A percentile compares a stretch with the other conserved stretches of the same genome.
Conservation (phyloP, 2,113 vertebrate species). For the Platysteira castanea region DNA sequence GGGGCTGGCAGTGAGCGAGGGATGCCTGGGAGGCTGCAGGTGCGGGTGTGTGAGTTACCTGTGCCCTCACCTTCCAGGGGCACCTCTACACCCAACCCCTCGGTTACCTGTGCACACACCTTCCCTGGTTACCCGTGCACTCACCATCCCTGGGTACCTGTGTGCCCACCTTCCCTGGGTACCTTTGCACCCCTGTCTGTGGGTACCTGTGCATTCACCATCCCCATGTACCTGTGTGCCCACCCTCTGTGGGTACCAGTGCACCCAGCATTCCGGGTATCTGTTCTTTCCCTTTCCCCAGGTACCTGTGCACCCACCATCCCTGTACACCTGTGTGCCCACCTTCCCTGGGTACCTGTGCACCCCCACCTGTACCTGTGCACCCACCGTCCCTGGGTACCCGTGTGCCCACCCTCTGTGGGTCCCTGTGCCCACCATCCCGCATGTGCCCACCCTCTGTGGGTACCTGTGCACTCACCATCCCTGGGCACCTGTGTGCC, state of each 20-base stretch:
- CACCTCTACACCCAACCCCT: neutral
- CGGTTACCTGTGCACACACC: rapidly evolving
- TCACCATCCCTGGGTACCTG: neutral
- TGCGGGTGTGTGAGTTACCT: rapidly evolving
- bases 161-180: too few relatives aligned
- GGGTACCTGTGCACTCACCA: too few relatives aligned
- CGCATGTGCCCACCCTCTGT: neutral
- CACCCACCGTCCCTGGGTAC: neutral
- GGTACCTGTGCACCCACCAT: neutral
- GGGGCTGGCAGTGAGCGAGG: neutral
- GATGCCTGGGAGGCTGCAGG: neutral
- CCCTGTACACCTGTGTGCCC: too few relatives aligned
- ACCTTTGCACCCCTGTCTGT: too few relatives aligned
- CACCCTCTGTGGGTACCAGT: neutral
- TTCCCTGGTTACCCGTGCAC: neutral
- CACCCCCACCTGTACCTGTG: neutral
- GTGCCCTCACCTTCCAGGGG: neutral
- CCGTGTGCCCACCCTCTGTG: neutral
- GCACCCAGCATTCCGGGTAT: too few relatives aligned
- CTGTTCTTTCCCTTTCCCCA: too few relatives aligned
- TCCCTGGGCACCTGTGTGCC: neutral
- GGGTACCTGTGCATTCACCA: too few relatives aligned
- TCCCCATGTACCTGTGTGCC: neutral
- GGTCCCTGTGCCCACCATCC: neutral
- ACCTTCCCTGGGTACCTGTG: neutral